These are phyloP conservation scores for Pygocentrus nattereri DNA, from an alignment of 2,797 vertebrate genomes.

Conservation along the genomic window DNA sequence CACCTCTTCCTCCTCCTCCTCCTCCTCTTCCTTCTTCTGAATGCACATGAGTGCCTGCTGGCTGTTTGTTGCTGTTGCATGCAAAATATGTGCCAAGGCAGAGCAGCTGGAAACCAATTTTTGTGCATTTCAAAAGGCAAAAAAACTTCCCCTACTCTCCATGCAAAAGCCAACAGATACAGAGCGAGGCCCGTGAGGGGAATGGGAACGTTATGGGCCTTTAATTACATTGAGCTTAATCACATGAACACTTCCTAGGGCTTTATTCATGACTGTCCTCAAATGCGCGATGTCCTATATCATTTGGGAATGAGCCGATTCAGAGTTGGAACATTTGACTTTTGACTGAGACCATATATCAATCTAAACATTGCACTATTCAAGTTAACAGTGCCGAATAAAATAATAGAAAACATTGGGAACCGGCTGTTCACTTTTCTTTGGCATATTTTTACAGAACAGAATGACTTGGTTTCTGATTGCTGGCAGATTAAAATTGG, in stretches of 20 bases:
- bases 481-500: neutral
- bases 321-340: slow-evolving; percentile 10
- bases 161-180: slow-evolving; percentile 32
- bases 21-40: slow-evolving; percentile 17
- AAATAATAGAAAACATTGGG: neutral
- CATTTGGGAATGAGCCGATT: slow-evolving; percentile 36
- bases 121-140: slow-evolving; percentile 58
- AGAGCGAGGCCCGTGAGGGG: slow-evolving; percentile 15
- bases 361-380: neutral
- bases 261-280: slow-evolving; percentile 33
- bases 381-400: slow-evolving; percentile 9
- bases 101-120: slow-evolving; percentile 59
- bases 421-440: neutral
- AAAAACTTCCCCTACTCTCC: slow-evolving; percentile 54
- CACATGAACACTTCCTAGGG: slow-evolving; percentile 24
- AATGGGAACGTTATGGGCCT: slow-evolving; percentile 25
- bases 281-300: slow-evolving; percentile 30
- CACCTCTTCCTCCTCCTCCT: slow-evolving; percentile 8
- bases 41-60: slow-evolving; percentile 53
- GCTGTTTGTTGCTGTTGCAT: slow-evolving; percentile 63
- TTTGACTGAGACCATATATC: neutral
- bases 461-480: too few species aligned
- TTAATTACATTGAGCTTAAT: slow-evolving; percentile 50
- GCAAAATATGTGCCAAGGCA: slow-evolving; percentile 47
- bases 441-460: neutral